These are phyloP conservation scores for Acromyrmex echinatior DNA, from an alignment of 1,140 invertebrate species.

Conservation along the genomic window DNA sequence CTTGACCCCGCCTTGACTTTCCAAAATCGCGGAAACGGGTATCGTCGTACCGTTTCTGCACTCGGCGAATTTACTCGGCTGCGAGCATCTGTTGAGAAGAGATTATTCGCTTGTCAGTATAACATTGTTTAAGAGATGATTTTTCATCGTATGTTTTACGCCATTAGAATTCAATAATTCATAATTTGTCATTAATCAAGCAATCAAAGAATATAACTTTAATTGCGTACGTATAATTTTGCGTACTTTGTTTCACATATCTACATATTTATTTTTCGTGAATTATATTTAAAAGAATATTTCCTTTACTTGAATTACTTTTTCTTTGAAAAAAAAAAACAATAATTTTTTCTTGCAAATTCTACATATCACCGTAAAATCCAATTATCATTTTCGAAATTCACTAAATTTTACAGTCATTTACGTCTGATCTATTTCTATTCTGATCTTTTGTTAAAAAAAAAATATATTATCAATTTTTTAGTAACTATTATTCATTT, in stretches of 20 bases:
- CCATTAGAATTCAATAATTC: neutral
- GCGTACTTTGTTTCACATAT: neutral
- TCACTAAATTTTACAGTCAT: no score
- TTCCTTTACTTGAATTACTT: neutral
- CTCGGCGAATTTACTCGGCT: conserved; percentile 90
- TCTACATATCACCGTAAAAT: neutral
- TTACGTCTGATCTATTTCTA: neutral
- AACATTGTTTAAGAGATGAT: neutral
- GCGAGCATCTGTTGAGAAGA: conserved; percentile 88
- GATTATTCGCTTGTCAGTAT: conserved; percentile 6
- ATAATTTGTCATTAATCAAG: neutral
- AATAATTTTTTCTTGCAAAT: conserved; percentile 4
- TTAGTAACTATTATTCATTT: neutral
- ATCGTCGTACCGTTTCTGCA: conserved; percentile 89
- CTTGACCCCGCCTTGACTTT: conserved; percentile 88
- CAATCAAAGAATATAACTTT: neutral
- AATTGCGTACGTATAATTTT: neutral
- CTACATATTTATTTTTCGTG: neutral
- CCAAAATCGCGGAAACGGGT: conserved; percentile 90
- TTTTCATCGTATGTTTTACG: neutral
- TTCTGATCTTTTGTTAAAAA: neutral
- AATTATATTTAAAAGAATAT: neutral
- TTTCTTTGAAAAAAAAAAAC: neutral
- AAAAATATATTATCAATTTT: neutral
- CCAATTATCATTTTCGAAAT: neutral